A percentile compares a stretch with the other conserved stretches of the same genome.
These are phyloP conservation scores for Drosophila phalerata DNA, from an alignment of 2,888 invertebrate species.

Conservation along the genomic window DNA sequence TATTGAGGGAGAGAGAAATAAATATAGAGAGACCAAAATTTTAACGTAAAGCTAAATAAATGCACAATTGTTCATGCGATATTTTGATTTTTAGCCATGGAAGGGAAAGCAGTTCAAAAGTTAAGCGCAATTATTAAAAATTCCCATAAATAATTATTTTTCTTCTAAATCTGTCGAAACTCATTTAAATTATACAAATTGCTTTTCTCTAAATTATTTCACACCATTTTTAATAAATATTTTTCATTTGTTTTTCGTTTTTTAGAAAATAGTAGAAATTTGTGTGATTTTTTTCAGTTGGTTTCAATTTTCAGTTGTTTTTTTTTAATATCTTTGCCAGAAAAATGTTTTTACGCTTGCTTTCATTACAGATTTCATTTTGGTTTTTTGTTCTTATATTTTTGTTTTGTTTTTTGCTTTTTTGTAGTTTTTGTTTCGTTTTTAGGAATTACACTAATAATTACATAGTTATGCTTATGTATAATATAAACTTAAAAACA, in stretches of 20 bases:
- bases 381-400: constrained; percentile 31
- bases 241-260: constrained; percentile 25
- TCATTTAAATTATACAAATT: constrained; percentile 45
- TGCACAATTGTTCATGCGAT: constrained; percentile 61
- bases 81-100: constrained; percentile 73
- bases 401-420: constrained; percentile 32
- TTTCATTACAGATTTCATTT: constrained; percentile 43
- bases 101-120: constrained; percentile 53
- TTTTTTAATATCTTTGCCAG: constrained; percentile 40
- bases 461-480: constrained; percentile 82
- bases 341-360: constrained; percentile 56
- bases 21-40: constrained; percentile 26
- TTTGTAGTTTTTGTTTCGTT: constrained; percentile 43
- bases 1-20: constrained; percentile 27
- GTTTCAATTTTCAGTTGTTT: constrained; percentile 28
- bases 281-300: constrained; percentile 52
- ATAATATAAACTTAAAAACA: constrained; percentile 78
- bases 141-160: constrained; percentile 25
- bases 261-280: constrained; percentile 62
- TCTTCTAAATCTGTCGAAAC: constrained; percentile 36
- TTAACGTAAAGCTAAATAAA: constrained; percentile 75
- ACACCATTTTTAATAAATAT: constrained; percentile 36
- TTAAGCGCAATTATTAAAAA: constrained; percentile 43
- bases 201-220: constrained; percentile 19
- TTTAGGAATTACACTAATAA: constrained; percentile 84